Evolutionary conservation across 2,888 invertebrate genomes (phyloP).

Genomic region (Rotaria socialis): DNA sequence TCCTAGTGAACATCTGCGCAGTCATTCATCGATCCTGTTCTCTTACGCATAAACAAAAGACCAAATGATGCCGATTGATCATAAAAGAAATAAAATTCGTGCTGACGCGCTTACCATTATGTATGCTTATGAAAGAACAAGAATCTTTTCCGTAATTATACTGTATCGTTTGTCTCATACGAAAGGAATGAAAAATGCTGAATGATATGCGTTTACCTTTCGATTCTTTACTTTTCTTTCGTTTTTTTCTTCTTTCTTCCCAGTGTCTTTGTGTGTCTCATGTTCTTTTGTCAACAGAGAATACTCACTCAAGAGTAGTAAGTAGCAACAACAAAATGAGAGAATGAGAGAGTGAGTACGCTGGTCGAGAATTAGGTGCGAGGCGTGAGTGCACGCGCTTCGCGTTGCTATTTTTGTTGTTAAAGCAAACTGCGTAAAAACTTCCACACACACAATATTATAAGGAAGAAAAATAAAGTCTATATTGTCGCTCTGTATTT

Average conservation of each 20-base stretch:
- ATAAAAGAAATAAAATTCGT: not conserved
- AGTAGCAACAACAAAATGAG: constrained; percentile 2
- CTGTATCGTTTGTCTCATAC: not conserved
- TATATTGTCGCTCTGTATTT: not conserved
- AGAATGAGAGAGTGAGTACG: constrained; percentile 3
- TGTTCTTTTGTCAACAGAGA: not conserved
- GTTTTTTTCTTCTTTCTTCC: not conserved
- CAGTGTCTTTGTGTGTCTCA: not conserved
- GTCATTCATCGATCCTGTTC: not conserved
- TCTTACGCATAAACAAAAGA: not conserved
- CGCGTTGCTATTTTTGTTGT: not conserved
- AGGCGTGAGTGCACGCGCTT: not conserved
- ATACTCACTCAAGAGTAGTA: not conserved
- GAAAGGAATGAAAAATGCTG: not conserved
- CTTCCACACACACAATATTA: not conserved
- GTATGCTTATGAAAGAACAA: not conserved
- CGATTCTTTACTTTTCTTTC: not conserved
- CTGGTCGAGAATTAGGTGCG: not conserved
- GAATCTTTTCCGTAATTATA: not conserved
- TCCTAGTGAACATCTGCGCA: not conserved
- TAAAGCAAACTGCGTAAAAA: not conserved
- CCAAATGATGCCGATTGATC: not conserved
- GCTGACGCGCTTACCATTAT: not conserved
- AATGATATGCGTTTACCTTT: not conserved
- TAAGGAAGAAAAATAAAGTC: not conserved